Evolutionary conservation across 2,888 invertebrate species (phyloP).

Genomic region (Stenolophus ochropezus): DNA sequence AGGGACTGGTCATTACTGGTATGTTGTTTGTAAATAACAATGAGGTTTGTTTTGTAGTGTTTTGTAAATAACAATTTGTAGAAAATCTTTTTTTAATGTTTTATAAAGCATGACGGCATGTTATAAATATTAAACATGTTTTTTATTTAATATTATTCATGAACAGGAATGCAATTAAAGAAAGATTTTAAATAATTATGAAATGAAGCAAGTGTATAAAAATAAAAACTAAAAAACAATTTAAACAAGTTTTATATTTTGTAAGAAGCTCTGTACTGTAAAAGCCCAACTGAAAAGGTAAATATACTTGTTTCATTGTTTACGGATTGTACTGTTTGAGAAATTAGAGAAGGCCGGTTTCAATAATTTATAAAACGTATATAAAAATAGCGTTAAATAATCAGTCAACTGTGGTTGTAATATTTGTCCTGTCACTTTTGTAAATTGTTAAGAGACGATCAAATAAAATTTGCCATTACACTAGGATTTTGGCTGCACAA

Average conservation of each 20-base stretch:
- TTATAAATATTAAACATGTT: constrained; percentile 22
- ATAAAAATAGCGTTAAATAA: too few species aligned
- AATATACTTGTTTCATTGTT: too few species aligned
- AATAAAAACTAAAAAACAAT: neutral
- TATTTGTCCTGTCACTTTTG: too few species aligned
- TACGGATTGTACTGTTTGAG: too few species aligned
- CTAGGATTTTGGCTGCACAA: too few species aligned
- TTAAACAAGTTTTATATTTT: neutral
- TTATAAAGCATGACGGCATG: constrained; percentile 44
- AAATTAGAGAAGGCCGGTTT: too few species aligned
- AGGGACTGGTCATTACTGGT: neutral
- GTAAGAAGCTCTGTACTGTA: neutral
- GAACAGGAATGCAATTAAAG: constrained; percentile 35
- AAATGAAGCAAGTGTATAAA: constrained; percentile 36
- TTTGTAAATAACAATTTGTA: constrained; percentile 38
- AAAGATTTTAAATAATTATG: constrained; percentile 33
- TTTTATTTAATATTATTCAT: neutral
- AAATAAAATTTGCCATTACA: too few species aligned
- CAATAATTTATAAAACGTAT: too few species aligned
- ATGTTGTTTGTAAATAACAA: constrained; percentile 42
- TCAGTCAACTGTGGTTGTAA: too few species aligned
- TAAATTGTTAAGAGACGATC: too few species aligned
- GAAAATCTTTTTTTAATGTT: constrained; percentile 51
- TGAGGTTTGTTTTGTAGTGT: constrained; percentile 2
- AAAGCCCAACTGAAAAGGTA: too few species aligned